Evolutionary conservation across 2,888 invertebrate species (phyloP), one percentile per base, ranked within the genome.

Genomic region (Drosophila putrida): DNA sequence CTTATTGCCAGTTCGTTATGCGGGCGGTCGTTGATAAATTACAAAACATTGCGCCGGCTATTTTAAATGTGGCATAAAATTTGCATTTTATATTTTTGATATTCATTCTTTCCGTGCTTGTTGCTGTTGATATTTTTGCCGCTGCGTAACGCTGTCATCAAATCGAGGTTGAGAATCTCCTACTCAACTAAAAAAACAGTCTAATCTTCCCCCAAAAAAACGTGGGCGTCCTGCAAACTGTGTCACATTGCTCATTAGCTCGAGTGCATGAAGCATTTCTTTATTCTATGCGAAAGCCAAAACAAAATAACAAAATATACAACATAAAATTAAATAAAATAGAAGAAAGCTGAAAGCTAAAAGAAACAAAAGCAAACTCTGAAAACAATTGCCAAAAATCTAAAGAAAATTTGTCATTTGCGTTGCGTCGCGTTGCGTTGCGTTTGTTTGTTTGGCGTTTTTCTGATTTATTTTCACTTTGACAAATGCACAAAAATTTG

Each of bases 21-120:
- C 85, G 83, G 75, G 86, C 79, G 87, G 84, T 79, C 85, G 84
- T 89, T 87, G 87, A 87, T 87, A 87, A 87, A 87, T 87, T 82
- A 79, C 81, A 85, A 88, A 85, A 88, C 83, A 83, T 83, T 83
- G 76, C 81, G 70, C 59, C 78, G 71, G 82, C 84, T 88, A 80
- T 85, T 83, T 85, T 83, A 85, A 85, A 85, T 85, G 86, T 88
- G 75, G 85, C 85, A 82, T 85, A 79, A 81, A 78, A 85, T 85
- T 71, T 85, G 88, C 88, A 85, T 87, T 80, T 86, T 80, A 85
- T 82, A 78, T 63, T 63, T 51, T 20, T 57, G 41, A 50, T 65
- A 65, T 46, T 11, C 8, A 47, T 75, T 67, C 73, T 69, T 69
- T 50, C n/a, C 39, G 15, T 53, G 25, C 55, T 28, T 33, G 9